Evolutionary conservation across 1,140 invertebrate genomes (phyloP), one percentile per base, ranked within the genome.

Genomic region (Platyscapa corneri): DNA sequence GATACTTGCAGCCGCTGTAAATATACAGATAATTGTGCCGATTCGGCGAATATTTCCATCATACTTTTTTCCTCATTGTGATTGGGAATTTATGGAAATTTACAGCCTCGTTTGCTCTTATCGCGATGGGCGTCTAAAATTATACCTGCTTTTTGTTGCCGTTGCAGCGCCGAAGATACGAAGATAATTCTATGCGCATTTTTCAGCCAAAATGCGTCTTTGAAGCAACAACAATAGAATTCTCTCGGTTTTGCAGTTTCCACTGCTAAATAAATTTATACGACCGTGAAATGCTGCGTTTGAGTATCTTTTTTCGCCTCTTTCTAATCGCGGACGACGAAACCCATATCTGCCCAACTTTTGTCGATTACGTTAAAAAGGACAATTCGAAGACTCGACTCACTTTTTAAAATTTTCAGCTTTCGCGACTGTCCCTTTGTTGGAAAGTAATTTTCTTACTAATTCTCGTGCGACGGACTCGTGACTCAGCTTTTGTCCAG

Each of bases 1-100:
- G 78, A 84, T 84, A 84, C 82, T 56, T 60, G 56, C 34, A 30
- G 56, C 32, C n/a, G 53, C 56, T 64, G 56, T 42, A 60, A 79
- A 37, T 74, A 16, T 64, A 72, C 49, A 65, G 76, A 84, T 67
- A 67, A 56, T 49, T 46, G 27, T 23, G 56, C 46, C 65, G 53
- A 76, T 74, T 82, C 70, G 81, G 46, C 23, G 32, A 82, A 74
- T 82, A 75, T 75, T 74, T 75, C 30, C 56, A 14, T 37, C 20
- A 65, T 64, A 60, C 56, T 64, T 64, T 79, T 79, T n/a, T 79
- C 18, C 56, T 79, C 56, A 60, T 39, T 39, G 56, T 64, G 77
- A n/a, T 16, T 14, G 46, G 30, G 37, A 74, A 3, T 74, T 74
- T 74, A 74, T 74, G 70, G 8, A 74, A 74, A 74, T 74, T 23